Base-by-base conservation (phyloP, 2,113 vertebrate genomes). In the Semicossyphus pulcher region DNA sequence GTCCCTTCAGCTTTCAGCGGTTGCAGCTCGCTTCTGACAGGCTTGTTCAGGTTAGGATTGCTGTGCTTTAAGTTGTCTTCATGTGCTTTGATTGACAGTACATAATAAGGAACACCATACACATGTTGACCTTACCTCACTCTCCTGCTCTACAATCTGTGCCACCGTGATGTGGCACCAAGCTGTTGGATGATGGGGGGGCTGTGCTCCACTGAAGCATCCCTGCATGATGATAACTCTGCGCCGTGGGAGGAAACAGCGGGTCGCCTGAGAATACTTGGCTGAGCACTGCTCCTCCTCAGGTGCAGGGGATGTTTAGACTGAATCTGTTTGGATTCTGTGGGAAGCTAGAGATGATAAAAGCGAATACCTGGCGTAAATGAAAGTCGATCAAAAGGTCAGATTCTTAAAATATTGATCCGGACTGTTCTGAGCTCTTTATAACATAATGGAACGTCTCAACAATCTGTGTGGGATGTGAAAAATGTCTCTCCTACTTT, bases 161-260 rank as follows among this genome's bases (percentile, higher is more conserved):
- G 57, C 62, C 44, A 34, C 37, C 12, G 12, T 37, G 61, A 42
- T 85, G 68, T 58, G 53, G 32, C 53, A 42, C 48, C 64, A 69
- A 82, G 75, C 31, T 42, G 68, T 66, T 45, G 21, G 67, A 62
- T 64, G 79, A 78, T 72, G 73, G 49, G 67, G 52, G 66, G 21
- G 70, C 45, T 48, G 78, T 61, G 68, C 78, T 78, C 72, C 69
- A 81, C 25, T 72, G 74, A 74, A 69, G 78, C 64, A 6, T 81
- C 76, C 23, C 67, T 48, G 77, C 78, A 72, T 83, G 72, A 81
- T 70, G 62, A 82, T 71, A 72, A 58, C 74, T 64, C 58, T 81
- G 28, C 74, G 58, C 62, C 32, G 71, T 83, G 71, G 78, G 70
- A 49, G 72, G 79, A 53, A 79, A 64, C 86, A 45, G 84, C 72